Conservation (phyloP, 2,888 invertebrate species). For the Cheilosia urbana region DNA sequence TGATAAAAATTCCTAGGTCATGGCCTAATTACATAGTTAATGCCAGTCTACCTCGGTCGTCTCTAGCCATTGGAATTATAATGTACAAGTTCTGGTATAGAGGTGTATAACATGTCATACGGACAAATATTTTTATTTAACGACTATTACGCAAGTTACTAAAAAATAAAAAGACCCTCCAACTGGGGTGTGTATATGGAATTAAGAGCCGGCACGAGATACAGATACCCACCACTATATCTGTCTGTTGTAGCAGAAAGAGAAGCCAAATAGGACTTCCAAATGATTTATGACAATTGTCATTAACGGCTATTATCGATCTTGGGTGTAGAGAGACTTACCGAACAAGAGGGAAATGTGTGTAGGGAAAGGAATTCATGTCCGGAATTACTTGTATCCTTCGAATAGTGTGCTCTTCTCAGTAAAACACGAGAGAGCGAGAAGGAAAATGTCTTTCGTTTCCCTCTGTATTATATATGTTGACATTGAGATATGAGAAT, state of each 20-base stretch:
- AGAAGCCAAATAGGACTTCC: constrained; percentile 57
- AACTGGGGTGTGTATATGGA: constrained; percentile 41
- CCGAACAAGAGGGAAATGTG: constrained; percentile 4
- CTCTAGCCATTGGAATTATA: neutral
- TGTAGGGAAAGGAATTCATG: constrained; percentile 61
- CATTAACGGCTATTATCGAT: constrained; percentile 79
- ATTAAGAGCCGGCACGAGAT: neutral
- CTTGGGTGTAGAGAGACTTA: constrained; percentile 45
- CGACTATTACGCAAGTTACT: constrained; percentile 69
- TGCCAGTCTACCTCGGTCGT: constrained; percentile 60
- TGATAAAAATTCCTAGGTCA: constrained; percentile 76
- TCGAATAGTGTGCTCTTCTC: constrained; percentile 42
- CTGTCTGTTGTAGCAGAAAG: neutral
- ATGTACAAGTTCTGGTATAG: constrained; percentile 42
- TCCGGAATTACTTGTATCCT: constrained; percentile 72
- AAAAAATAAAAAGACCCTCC: constrained; percentile 63
- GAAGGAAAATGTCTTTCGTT: constrained; percentile 54
- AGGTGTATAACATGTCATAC: constrained; percentile 24
- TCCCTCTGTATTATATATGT: constrained; percentile 3
- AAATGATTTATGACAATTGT: constrained; percentile 82
- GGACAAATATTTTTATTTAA: constrained; percentile 62
- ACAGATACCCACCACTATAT: no score
- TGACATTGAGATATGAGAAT: constrained; percentile 71
- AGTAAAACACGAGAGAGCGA: neutral
- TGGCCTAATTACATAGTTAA: constrained; percentile 76